Conservation (phyloP, 1,140 invertebrate genomes). For the Pseudoatta argentina region DNA sequence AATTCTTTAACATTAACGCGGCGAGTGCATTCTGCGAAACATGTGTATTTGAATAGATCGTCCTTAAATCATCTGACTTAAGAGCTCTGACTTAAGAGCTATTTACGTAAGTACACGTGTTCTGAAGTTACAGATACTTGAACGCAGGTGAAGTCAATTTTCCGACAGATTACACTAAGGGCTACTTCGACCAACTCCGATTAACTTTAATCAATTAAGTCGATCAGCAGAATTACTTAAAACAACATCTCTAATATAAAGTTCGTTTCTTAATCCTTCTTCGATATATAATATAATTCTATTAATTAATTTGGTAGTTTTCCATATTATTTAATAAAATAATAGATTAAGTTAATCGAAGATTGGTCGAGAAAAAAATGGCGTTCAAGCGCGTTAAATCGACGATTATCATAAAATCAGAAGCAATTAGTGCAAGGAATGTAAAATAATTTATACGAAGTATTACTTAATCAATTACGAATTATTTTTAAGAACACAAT, state of each 20-base stretch:
- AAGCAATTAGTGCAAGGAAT: neutral
- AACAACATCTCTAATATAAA: too few species aligned
- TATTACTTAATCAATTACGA: neutral
- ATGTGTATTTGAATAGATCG: neutral
- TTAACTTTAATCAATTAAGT: too few species aligned
- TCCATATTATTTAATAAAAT: too few species aligned
- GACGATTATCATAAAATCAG: neutral
- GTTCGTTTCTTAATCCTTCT: too few species aligned
- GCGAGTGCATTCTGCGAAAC: neutral
- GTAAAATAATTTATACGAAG: neutral
- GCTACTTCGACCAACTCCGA: too few species aligned
- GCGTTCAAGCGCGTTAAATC: neutral
- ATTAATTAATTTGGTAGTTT: too few species aligned
- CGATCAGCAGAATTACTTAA: too few species aligned
- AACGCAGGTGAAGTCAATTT: neutral
- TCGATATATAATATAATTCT: too few species aligned
- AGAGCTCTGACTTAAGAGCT: too few species aligned
- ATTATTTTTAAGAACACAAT: neutral
- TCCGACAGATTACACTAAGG: slow-evolving; percentile 8
- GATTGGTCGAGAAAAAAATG: too few species aligned
- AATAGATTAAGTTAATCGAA: too few species aligned
- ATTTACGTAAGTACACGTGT: too few species aligned
- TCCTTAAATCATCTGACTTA: neutral
- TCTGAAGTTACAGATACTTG: slow-evolving; percentile 4
- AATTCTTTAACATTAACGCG: slow-evolving; percentile 11